Base-by-base conservation (phyloP, 2,113 vertebrate species). In the Prietella phreatophila region DNA sequence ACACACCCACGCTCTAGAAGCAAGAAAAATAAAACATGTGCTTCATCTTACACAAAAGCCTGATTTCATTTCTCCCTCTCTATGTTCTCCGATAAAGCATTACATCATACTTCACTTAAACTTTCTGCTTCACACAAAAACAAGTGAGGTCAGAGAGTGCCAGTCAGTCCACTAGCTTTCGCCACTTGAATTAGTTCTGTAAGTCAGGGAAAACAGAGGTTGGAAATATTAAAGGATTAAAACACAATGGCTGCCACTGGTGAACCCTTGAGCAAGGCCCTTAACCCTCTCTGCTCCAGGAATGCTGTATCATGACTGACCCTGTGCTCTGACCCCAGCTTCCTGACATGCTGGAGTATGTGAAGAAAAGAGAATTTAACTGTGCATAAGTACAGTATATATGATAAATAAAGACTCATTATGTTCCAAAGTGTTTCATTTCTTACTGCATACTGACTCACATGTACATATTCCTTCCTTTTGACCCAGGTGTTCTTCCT, bases 21-120 rank as follows among this genome's bases (percentile, higher is more conserved):
- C 84, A 73, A 81, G 50, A 85, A 83, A 82, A 47, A 82, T 30
- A 82, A n/a, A 71, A 82, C 55, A 82, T 75, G 13, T 7, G 39
- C 61, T 71, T 42, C 22, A 36, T 84, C 27, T 47, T 61, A 78
- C 42, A 10, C 47, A 33, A 67, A 65, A 17, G 9, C 20, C 36
- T 80, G 33, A 58, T 39, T 60, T 75, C 55, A 75, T 71, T 65
- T 88, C 88, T 61, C 69, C 81, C 90, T 91, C 89, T n/a, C 56
- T 83, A 25, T 80, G 73, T 87, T 4, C 2, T 84, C 85, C 9
- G 27, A 20, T 50, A 81, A 55, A 78, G 60, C 30, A n/a, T 86
- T 30, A 86, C 22, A 60, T 53, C 75, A 79, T 50, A 11, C 33
- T 47, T 76, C 83, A 47, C 13, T 67, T 20, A 4, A 88, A 20